phyloP scores from a whole-genome alignment of 2,797 vertebrate genomes.

The Mus minutoides region DNA sequence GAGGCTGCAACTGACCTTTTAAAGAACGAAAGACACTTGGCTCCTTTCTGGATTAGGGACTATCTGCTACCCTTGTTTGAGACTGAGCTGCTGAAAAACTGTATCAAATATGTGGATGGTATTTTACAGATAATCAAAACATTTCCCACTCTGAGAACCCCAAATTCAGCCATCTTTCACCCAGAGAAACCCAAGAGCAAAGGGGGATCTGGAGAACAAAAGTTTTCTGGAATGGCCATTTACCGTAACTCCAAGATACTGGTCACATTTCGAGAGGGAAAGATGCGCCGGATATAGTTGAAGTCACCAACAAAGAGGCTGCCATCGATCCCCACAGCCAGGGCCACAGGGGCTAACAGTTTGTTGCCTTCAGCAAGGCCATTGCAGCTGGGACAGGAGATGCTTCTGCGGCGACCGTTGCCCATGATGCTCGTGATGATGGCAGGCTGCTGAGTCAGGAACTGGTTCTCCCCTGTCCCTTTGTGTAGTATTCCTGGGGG shows the following conservation, averaged over 20 bases:
- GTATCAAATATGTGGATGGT: background rate
- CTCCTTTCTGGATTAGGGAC: background rate
- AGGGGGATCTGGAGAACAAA: background rate
- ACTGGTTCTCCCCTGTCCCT: constrained; percentile 98
- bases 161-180: background rate
- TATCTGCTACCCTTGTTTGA: background rate
- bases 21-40: background rate
- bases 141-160: constrained; percentile 4
- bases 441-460: constrained; percentile 97
- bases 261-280: constrained; percentile 97
- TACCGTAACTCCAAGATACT: constrained; percentile 98
- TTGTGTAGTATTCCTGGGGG: constrained; percentile 97
- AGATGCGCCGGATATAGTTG: constrained; percentile 97
- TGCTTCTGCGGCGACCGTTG: constrained; percentile 96
- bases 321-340: constrained; percentile 96
- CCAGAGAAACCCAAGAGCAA: background rate
- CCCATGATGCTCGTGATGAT: constrained; percentile 99
- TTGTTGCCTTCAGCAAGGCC: constrained; percentile 99
- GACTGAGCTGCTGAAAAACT: background rate
- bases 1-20: background rate
- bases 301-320: constrained; percentile 99
- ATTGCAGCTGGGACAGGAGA: constrained; percentile 99
- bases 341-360: constrained; percentile 96
- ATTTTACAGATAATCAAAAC: background rate
- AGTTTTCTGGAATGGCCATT: background rate